Conservation (phyloP, 1,140 invertebrate genomes). For the Oryctes rhinoceros region DNA sequence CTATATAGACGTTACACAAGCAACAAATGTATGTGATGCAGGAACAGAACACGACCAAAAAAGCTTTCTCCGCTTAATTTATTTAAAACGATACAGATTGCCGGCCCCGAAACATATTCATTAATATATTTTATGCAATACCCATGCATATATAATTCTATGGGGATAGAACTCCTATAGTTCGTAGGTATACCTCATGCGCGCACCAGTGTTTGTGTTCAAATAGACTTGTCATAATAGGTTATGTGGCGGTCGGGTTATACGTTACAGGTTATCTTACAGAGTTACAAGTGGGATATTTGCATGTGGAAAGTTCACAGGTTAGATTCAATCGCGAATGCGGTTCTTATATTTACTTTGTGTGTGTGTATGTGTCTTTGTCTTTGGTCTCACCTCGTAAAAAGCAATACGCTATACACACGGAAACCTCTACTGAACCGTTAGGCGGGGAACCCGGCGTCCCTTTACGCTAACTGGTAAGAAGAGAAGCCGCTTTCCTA, state of each 20-base stretch:
- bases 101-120: constrained; percentile 23
- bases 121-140: constrained; percentile 40
- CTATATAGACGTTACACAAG: background rate
- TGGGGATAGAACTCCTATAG: background rate
- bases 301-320: constrained; percentile 56
- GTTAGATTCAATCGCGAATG: constrained; percentile 50
- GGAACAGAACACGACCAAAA: constrained; percentile 8
- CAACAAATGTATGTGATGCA: background rate
- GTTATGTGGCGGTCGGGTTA: constrained; percentile 51
- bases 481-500: constrained; percentile 16
- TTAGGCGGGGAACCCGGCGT: background rate
- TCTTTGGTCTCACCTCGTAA: constrained; percentile 46
- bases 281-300: constrained; percentile 54
- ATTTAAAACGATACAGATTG: constrained; percentile 38
- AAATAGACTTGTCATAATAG: constrained; percentile 56
- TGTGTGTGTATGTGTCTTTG: constrained; percentile 32
- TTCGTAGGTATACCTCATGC: too few species aligned
- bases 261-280: constrained; percentile 54
- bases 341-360: constrained; percentile 47
- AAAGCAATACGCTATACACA: constrained; percentile 10
- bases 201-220: constrained; percentile 43
- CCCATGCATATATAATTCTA: constrained; percentile 40
- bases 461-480: background rate
- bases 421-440: constrained; percentile 26
- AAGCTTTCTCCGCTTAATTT: background rate